These are phyloP conservation scores for Strigamia transsilvanica DNA, from an alignment of 2,888 invertebrate species.

Conservation along the genomic window DNA sequence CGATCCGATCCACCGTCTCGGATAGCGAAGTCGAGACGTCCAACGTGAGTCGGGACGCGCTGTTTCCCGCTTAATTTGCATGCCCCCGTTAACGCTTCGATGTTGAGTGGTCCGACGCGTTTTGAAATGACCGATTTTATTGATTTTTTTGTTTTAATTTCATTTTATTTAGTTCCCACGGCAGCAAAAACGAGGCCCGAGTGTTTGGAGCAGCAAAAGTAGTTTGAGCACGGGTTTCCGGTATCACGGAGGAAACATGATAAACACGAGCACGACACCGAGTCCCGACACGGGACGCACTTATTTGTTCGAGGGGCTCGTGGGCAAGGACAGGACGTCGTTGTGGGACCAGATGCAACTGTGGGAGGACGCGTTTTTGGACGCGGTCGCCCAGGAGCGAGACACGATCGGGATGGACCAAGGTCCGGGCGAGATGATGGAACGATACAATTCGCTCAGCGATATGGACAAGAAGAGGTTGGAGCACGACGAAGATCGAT, in stretches of 20 bases:
- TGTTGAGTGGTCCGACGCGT: background rate
- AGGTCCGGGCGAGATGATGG: constrained; percentile 99
- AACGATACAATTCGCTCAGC: constrained; percentile 88
- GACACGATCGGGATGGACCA: constrained; percentile 99
- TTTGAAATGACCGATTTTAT: too few species aligned
- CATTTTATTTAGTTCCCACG: constrained; percentile 71
- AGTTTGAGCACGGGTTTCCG: constrained; percentile 85
- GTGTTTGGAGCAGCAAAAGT: constrained; percentile 92
- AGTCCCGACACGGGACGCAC: constrained; percentile 89
- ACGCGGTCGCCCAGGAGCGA: constrained; percentile 95
- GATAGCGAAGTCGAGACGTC: constrained; percentile 92
- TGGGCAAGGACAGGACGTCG: constrained; percentile 78
- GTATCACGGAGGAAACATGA: constrained; percentile 85
- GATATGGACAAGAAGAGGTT: constrained; percentile 92
- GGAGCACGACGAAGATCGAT: constrained; percentile 96
- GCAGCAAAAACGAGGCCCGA: constrained; percentile 79
- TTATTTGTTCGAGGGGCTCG: constrained; percentile 82
- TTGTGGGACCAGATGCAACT: constrained; percentile 99
- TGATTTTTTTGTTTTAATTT: background rate
- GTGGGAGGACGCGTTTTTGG: constrained; percentile 99
- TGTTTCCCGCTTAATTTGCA: background rate
- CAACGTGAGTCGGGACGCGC: constrained; percentile 73
- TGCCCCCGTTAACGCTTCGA: background rate
- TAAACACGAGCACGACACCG: constrained; percentile 81
- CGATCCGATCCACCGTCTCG: constrained; percentile 83